Percentiles rank a stretch among this genome's conserved stretches.
These are phyloP conservation scores for Eupithecia tripunctaria DNA, from an alignment of 2,888 invertebrate species.

Conservation along the genomic window DNA sequence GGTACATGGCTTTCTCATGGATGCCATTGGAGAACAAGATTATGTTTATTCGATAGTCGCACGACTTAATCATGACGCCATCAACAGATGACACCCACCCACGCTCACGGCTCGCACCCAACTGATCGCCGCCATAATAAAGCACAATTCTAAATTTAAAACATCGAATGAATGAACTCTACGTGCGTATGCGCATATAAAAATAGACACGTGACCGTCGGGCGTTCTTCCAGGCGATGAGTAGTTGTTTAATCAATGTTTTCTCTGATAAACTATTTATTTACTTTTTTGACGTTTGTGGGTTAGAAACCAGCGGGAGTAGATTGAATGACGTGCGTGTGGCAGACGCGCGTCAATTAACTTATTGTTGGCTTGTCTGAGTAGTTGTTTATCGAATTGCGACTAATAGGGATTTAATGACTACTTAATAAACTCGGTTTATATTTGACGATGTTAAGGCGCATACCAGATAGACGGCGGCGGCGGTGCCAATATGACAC, in stretches of 20 bases:
- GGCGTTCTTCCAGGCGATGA: slow-evolving; percentile 53
- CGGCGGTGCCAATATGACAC: no score
- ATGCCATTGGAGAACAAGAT: no score
- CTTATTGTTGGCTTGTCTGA: slow-evolving; percentile 34
- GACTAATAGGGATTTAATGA: slow-evolving; percentile 26
- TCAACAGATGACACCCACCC: slow-evolving; percentile 50
- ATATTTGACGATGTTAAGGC: not conserved
- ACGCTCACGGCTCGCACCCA: slow-evolving; percentile 53
- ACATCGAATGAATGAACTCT: slow-evolving; percentile 76
- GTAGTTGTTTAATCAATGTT: slow-evolving; percentile 40
- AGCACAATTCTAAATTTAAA: slow-evolving; percentile 67
- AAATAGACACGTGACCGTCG: slow-evolving; percentile 66
- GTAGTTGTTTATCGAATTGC: slow-evolving; percentile 32
- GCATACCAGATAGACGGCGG: no score
- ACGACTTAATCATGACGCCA: slow-evolving; percentile 42
- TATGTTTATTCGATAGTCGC: slow-evolving; percentile 7
- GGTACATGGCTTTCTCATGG: no score
- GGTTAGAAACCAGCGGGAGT: slow-evolving; percentile 39
- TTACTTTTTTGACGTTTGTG: slow-evolving; percentile 38
- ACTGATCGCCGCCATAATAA: slow-evolving; percentile 52
- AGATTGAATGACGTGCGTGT: slow-evolving; percentile 34
- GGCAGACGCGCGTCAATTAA: slow-evolving; percentile 37
- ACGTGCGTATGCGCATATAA: slow-evolving; percentile 67
- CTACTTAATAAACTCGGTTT: slow-evolving; percentile 5
- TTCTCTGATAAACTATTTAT: slow-evolving; percentile 34